Conservation (phyloP, 2,888 invertebrate species). For the Tanypteryx hageni region DNA sequence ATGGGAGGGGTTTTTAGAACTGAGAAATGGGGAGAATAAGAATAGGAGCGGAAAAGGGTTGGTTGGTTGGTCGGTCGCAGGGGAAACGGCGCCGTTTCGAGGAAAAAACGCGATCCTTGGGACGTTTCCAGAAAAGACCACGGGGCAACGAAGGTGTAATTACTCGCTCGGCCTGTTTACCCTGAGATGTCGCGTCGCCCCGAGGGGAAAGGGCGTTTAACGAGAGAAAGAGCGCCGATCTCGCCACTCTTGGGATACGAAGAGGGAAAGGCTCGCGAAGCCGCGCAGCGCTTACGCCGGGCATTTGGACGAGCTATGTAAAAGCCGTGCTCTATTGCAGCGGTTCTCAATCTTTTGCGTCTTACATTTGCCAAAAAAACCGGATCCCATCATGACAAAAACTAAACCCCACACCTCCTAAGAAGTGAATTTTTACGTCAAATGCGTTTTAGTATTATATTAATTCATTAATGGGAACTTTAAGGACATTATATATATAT, state of each 20-base stretch:
- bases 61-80: not conserved
- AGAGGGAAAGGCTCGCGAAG: not conserved
- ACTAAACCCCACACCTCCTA: no score
- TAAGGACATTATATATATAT: no score
- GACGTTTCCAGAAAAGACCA: not conserved
- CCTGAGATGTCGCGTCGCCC: not conserved
- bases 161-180: not conserved
- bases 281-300: not conserved
- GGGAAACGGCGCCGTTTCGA: not conserved
- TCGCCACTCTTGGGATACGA: not conserved
- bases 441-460: no score
- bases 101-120: not conserved
- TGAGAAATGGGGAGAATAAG: not conserved
- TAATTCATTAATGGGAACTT: no score
- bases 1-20: not conserved
- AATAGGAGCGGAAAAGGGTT: no score
- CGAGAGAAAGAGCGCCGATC: not conserved
- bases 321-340: not conserved
- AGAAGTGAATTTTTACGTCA: no score
- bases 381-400: no score
- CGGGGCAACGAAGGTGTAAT: not conserved
- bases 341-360: no score
- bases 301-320: not conserved
- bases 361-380: no score
- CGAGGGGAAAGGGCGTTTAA: not conserved